Conservation (phyloP, 2,113 vertebrate genomes). For the Cyprinodon variegatus region DNA sequence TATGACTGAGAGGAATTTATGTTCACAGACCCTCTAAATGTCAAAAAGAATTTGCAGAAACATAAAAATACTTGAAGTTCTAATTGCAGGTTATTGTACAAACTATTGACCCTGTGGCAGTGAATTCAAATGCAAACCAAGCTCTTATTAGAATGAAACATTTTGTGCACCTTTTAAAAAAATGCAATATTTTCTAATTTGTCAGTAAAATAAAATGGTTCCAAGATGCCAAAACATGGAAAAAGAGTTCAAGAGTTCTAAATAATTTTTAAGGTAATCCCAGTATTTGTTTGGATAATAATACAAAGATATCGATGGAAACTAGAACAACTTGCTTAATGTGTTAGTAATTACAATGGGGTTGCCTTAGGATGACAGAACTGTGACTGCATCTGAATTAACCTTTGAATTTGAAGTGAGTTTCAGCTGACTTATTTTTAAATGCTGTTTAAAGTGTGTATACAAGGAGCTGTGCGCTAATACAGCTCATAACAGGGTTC, state of each 20-base stretch:
- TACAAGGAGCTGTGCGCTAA: slow-evolving; percentile 9
- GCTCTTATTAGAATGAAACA: neutral
- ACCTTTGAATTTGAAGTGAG: neutral
- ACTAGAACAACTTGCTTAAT: neutral
- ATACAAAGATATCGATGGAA: neutral
- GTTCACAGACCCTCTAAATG: too few species aligned
- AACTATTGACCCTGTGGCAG: neutral
- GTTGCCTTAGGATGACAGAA: neutral
- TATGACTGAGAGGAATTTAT: too few species aligned
- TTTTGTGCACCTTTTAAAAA: neutral
- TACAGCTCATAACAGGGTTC: slow-evolving; percentile 18
- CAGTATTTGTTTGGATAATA: neutral
- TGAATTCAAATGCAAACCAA: neutral
- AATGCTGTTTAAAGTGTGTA: neutral
- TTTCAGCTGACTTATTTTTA: neutral
- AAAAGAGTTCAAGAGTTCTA: neutral
- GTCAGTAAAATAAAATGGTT: neutral
- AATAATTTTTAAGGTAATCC: neutral
- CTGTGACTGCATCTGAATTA: neutral
- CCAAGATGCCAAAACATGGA: neutral
- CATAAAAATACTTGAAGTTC: too few species aligned
- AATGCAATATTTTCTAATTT: neutral
- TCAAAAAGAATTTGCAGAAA: too few species aligned
- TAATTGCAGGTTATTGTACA: neutral
- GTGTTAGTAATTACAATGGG: neutral